phyloP scores from a whole-genome alignment of 2,113 vertebrate species.

The human region GRCh38 chr3:191395501-191396000 shows the following conservation, averaged over 20 bases:
- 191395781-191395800: constrained; percentile 17
- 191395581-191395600: neutral
- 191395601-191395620: neutral
- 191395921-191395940: neutral
- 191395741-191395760: neutral
- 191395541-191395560: neutral
- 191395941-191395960: neutral
- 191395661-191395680: neutral
- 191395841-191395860: constrained; percentile 46
- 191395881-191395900: neutral
- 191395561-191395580: neutral
- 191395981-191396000: neutral
- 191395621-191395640: neutral
- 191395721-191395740: neutral
- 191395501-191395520: constrained; percentile 33
- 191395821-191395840: neutral
- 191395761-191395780: constrained; percentile 20
- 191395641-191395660: neutral
- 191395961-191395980: neutral
- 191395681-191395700: neutral
- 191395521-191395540: neutral
- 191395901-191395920: neutral
- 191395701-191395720: neutral
- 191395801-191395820: constrained; percentile 11
- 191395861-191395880: constrained; percentile 59